Conservation (phyloP, 2,797 vertebrate species). For the Eleutherodactylus coqui region DNA sequence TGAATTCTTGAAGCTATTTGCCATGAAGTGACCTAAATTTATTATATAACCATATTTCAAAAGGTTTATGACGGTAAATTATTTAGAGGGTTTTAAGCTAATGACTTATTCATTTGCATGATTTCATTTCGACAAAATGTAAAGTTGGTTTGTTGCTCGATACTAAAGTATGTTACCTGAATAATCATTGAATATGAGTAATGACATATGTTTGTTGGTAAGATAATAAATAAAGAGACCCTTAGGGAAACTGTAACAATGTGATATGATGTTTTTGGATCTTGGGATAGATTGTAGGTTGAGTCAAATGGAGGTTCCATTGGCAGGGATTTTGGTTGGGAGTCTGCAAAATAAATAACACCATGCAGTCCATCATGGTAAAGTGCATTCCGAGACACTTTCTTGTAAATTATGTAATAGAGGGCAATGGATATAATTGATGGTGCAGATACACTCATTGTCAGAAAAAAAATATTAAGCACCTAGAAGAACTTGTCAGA, state of each 20-base stretch:
- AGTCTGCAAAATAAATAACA: background rate
- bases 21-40: slow-evolving; percentile 39
- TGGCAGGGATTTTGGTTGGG: background rate
- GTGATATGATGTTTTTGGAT: background rate
- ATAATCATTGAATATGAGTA: background rate
- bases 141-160: background rate
- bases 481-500: too few species aligned
- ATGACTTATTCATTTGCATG: slow-evolving; percentile 45
- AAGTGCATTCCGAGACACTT: background rate
- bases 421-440: too few species aligned
- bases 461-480: too few species aligned
- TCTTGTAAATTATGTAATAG: background rate
- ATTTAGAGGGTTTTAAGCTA: slow-evolving; percentile 45
- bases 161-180: background rate
- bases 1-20: slow-evolving; percentile 61
- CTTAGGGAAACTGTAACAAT: background rate
- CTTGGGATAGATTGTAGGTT: background rate
- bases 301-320: background rate
- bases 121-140: slow-evolving; percentile 18
- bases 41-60: slow-evolving; percentile 40
- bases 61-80: slow-evolving; percentile 44
- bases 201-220: background rate
- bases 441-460: background rate
- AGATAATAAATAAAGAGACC: background rate
- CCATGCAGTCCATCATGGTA: background rate